Evolutionary conservation across 2,113 vertebrate species (phyloP).

Genomic region (Corythornis vintsioides): DNA sequence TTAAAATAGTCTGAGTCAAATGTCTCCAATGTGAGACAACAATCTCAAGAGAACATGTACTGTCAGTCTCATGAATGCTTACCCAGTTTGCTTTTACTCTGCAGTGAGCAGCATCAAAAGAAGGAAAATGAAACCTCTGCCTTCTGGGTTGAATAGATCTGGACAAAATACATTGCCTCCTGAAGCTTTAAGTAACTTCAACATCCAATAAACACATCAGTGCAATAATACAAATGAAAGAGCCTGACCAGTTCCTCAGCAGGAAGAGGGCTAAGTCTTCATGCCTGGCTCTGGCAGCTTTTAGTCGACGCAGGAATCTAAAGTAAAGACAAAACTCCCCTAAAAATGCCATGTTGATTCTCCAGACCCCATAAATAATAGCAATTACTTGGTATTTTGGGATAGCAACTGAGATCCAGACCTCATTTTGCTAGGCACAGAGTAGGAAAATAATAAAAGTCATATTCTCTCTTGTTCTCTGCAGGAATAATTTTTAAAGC

Average conservation of each 20-base stretch:
- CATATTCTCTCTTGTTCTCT: background rate
- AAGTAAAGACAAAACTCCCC: background rate
- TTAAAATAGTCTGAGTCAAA: conserved; percentile 29
- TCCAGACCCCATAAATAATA: background rate
- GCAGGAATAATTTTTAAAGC: background rate
- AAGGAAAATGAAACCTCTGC: conserved; percentile 11
- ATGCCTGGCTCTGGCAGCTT: background rate
- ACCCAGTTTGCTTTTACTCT: background rate
- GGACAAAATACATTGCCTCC: background rate
- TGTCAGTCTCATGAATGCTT: background rate
- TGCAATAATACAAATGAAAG: background rate
- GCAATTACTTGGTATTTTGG: background rate
- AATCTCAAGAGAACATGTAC: background rate
- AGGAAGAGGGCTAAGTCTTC: background rate
- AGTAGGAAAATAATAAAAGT: background rate
- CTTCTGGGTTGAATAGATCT: conserved; percentile 6
- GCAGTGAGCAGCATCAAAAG: background rate
- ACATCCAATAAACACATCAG: background rate
- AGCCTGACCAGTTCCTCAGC: background rate
- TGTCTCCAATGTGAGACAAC: conserved; percentile 1
- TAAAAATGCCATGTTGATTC: background rate
- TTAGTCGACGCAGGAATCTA: background rate
- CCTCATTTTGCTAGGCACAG: background rate
- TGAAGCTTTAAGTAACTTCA: conserved; percentile 20
- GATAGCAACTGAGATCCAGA: background rate